A percentile compares a stretch with the other conserved stretches of the same genome.
These are phyloP conservation scores for Heterochromis multidens DNA, from an alignment of 2,113 vertebrate species.

Conservation along the genomic window DNA sequence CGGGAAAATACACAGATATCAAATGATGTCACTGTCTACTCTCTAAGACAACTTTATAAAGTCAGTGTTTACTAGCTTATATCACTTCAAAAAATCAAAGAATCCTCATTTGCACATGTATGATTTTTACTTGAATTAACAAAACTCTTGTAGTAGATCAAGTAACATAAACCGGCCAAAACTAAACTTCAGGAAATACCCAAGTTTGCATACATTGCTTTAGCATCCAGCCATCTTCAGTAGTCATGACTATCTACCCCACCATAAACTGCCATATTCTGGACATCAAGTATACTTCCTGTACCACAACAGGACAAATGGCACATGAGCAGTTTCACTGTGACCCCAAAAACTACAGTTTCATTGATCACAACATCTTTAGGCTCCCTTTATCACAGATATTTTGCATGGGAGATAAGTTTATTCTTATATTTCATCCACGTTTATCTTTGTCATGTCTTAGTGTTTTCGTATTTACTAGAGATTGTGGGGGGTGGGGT, in stretches of 20 bases:
- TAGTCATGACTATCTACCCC: background rate
- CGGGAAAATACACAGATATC: background rate
- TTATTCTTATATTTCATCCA: background rate
- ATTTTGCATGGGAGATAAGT: background rate
- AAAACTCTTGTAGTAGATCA: background rate
- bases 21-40: slow-evolving; percentile 7
- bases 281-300: background rate
- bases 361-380: background rate
- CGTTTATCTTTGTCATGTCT: too few species aligned
- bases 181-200: background rate
- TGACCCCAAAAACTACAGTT: background rate
- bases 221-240: background rate
- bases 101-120: background rate
- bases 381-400: background rate
- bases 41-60: background rate
- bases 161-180: background rate
- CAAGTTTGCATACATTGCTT: background rate
- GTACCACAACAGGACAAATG: background rate
- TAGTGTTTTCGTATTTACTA: too few species aligned
- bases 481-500: too few species aligned
- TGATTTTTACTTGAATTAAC: background rate
- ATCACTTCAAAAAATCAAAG: background rate
- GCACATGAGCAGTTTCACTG: background rate
- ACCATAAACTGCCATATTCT: background rate
- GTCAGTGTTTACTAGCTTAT: background rate